phyloP scores from a whole-genome alignment of 2,113 vertebrate genomes.

The Gymnogyps californianus region DNA sequence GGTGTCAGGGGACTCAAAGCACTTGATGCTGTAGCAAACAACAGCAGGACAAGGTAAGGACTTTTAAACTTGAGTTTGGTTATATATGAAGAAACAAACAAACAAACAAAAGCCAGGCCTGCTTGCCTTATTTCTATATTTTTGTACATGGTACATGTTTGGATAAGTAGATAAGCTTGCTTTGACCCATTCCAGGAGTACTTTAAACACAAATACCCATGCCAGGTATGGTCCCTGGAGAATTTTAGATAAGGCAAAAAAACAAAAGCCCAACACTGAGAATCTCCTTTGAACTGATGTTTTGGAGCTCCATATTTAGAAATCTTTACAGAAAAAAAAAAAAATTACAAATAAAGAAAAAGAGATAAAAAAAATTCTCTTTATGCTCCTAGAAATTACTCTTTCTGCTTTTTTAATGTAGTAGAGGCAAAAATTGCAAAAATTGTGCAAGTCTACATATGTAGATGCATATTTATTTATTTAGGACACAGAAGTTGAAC shows the following conservation, averaged over 20 bases:
- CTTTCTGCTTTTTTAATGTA: not conserved
- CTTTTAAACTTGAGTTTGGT: not conserved
- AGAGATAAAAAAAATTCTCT: not conserved
- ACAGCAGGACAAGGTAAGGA: not conserved
- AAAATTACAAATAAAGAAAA: not conserved
- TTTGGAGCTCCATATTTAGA: not conserved
- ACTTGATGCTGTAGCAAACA: not conserved
- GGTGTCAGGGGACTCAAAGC: not conserved
- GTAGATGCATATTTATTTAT: not conserved
- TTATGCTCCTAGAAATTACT: not conserved
- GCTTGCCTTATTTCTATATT: not conserved
- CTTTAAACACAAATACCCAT: not conserved
- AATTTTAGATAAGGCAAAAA: not conserved
- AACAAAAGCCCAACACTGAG: not conserved
- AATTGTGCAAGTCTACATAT: not conserved
- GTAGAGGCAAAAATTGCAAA: too few species aligned
- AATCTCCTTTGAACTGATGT: not conserved
- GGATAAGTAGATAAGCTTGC: not conserved
- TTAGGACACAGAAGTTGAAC: not conserved
- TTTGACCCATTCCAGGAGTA: not conserved
- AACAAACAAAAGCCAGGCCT: not conserved
- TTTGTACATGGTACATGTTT: not conserved
- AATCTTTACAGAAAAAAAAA: not conserved
- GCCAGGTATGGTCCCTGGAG: not conserved
- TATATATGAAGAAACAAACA: not conserved